phyloP scores from a whole-genome alignment of 1,140 invertebrate genomes.

The Papilio polyxenes region DNA sequence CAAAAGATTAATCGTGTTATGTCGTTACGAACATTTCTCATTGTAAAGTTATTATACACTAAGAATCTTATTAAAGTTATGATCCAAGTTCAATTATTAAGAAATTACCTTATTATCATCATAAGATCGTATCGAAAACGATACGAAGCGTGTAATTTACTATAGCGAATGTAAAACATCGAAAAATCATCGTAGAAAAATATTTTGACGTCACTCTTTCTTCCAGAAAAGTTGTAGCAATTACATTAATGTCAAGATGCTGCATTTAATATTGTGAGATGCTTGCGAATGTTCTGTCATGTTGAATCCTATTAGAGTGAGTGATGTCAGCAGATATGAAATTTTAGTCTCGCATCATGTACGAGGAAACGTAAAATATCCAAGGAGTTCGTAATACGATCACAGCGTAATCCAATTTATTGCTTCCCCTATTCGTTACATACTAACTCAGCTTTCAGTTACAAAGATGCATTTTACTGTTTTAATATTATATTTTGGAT shows the following conservation, averaged over 20 bases:
- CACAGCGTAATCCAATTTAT: constrained; percentile 68
- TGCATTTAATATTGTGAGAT: constrained; percentile 39
- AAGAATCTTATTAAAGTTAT: background rate
- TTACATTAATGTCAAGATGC: constrained; percentile 15
- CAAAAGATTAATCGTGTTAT: background rate
- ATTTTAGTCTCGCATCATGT: constrained; percentile 50
- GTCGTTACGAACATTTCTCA: background rate
- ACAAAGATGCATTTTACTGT: constrained; percentile 19
- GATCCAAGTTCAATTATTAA: background rate
- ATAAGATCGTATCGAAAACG: background rate
- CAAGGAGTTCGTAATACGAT: constrained; percentile 70
- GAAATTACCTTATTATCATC: background rate
- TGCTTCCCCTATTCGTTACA: constrained; percentile 45
- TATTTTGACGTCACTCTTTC: background rate
- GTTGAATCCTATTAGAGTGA: constrained; percentile 51
- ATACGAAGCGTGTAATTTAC: background rate
- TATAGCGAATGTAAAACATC: background rate
- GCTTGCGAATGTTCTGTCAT: constrained; percentile 36
- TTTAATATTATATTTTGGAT: background rate
- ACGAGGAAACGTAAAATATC: constrained; percentile 60
- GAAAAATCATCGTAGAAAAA: background rate
- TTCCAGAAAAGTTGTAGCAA: background rate
- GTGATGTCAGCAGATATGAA: constrained; percentile 52
- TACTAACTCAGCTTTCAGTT: constrained; percentile 5
- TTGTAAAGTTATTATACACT: background rate